Conservation (phyloP, 2,797 vertebrate genomes). For the Propithecus deckenii region DNA sequence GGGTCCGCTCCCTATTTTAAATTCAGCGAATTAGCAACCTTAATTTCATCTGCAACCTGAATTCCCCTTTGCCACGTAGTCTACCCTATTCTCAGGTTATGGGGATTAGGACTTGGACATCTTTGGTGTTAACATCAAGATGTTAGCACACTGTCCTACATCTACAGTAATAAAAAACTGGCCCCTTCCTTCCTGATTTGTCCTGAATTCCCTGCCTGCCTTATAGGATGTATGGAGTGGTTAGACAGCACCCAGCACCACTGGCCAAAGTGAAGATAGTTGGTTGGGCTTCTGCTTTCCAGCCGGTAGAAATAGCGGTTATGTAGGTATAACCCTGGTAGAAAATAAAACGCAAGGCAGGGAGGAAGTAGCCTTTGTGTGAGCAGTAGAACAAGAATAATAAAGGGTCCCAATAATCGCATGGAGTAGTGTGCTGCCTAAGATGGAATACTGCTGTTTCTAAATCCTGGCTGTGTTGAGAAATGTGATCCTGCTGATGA, state of each 20-base stretch:
- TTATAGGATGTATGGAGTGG: neutral
- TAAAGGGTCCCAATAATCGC: neutral
- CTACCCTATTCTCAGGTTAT: rapidly evolving
- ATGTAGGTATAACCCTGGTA: neutral
- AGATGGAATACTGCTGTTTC: no score
- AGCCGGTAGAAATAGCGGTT: neutral
- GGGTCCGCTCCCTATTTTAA: neutral
- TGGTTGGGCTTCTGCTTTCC: neutral
- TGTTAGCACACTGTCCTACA: neutral
- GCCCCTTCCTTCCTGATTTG: neutral
- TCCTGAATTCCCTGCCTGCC: neutral
- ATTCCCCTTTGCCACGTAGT: neutral
- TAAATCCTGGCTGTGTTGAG: neutral
- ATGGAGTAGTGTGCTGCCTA: no score
- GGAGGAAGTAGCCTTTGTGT: neutral
- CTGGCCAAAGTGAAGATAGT: neutral
- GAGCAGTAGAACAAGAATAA: neutral
- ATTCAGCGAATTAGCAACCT: neutral
- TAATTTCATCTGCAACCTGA: neutral
- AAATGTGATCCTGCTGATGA: rapidly evolving
- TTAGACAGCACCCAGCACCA: neutral
- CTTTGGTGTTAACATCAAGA: neutral
- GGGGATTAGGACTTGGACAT: neutral
- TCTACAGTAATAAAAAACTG: no score
- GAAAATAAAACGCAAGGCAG: neutral